Percentiles rank a stretch among this genome's conserved stretches.
Conservation (phyloP, 2,888 invertebrate genomes). For the Drosophila seclusa region DNA sequence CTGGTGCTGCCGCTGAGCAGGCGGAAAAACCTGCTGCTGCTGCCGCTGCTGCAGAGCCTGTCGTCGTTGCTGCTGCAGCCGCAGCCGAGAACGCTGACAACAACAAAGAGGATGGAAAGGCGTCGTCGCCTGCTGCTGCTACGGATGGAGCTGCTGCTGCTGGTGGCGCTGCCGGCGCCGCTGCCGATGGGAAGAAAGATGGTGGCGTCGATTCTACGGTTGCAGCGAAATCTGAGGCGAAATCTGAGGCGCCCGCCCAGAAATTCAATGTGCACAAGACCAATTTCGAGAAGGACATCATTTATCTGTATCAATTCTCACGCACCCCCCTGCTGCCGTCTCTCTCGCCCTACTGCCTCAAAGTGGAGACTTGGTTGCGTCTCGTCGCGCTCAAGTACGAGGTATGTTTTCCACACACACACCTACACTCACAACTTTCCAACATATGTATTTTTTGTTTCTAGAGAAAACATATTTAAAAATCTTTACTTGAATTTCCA, state of each 20-base stretch:
- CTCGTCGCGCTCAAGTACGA: slow-evolving; percentile 96
- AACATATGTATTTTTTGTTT: slow-evolving; percentile 16
- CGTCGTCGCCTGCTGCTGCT: slow-evolving; percentile 75
- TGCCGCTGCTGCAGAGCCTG: slow-evolving; percentile 82
- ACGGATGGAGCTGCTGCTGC: slow-evolving; percentile 66
- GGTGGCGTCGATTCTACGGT: slow-evolving; percentile 54
- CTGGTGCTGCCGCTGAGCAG: slow-evolving; percentile 62
- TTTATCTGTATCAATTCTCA: slow-evolving; percentile 97
- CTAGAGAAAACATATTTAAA: slow-evolving; percentile 41
- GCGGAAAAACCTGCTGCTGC: slow-evolving; percentile 65
- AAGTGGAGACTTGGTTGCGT: slow-evolving; percentile 98
- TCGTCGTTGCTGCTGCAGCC: slow-evolving; percentile 68
- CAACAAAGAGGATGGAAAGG: slow-evolving; percentile 86
- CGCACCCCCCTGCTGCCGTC: slow-evolving; percentile 95
- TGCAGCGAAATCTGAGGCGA: slow-evolving; percentile 69
- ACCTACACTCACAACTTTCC: slow-evolving; percentile 21
- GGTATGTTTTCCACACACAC: slow-evolving; percentile 86
- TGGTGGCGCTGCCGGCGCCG: slow-evolving; percentile 84
- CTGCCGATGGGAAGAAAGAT: slow-evolving; percentile 45
- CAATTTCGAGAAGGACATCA: slow-evolving; percentile 95
- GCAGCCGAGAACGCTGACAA: slow-evolving; percentile 79
- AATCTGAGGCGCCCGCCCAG: slow-evolving; percentile 88
- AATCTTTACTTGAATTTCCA: slow-evolving; percentile 36
- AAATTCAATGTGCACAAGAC: slow-evolving; percentile 94
- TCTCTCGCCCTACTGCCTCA: slow-evolving; percentile 96